Percentiles rank a stretch among this genome's conserved stretches.
Conservation (phyloP, 2,888 invertebrate genomes). For the Bimastos eiseni region DNA sequence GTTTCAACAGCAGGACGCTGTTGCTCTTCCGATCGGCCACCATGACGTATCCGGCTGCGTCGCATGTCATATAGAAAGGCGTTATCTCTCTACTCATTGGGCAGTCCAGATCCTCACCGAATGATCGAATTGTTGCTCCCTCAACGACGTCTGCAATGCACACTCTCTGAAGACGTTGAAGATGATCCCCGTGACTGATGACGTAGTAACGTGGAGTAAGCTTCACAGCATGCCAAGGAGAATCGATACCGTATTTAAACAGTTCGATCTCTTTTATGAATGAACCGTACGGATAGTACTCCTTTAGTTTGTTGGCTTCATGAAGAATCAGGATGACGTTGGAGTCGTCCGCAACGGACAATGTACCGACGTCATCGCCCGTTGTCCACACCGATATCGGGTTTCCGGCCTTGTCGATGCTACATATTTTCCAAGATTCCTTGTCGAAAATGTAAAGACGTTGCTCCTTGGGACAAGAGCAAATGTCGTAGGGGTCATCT, state of each 20-base stretch:
- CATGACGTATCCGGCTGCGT: too few relatives aligned
- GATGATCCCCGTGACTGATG: background rate
- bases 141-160: background rate
- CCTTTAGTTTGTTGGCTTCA: background rate
- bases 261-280: background rate
- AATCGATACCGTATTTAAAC: background rate
- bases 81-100: too few relatives aligned
- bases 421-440: background rate
- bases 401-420: background rate
- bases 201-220: background rate
- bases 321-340: background rate
- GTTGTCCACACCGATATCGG: background rate
- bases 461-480: background rate
- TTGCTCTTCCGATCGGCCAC: too few relatives aligned
- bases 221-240: background rate
- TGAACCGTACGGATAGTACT: background rate
- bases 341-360: background rate
- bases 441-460: slow-evolving; percentile 2
- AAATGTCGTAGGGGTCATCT: background rate
- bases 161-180: too few relatives aligned
- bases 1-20: too few relatives aligned
- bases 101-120: too few relatives aligned
- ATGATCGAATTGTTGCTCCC: too few relatives aligned
- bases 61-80: too few relatives aligned
- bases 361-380: background rate